Evolutionary conservation across 2,113 vertebrate genomes (phyloP), one percentile per base, ranked within the genome.

Genomic region (Sander vitreus): DNA sequence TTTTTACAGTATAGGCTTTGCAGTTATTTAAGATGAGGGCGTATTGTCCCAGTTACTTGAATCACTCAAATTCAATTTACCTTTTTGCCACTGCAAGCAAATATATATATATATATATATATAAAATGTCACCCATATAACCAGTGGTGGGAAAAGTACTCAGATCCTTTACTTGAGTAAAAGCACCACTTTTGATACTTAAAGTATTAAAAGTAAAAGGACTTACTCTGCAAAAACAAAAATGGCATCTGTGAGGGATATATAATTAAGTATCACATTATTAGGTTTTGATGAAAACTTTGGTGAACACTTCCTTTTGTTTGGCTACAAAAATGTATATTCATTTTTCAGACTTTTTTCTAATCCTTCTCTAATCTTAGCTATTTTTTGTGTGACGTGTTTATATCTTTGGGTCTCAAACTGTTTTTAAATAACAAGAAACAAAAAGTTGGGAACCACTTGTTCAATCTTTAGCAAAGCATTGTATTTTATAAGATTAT

Each of bases 21-120:
- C n/a, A 53, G 30, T 50, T 47, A 75, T 76, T 77, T 74, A 19
- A 69, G 76, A 69, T 50, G 33, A 72, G 55, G 33, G 36, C 4
- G 2, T 23, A 3, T 2, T 9, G 58, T 53, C 54, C 19, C 30
- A 25, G 12, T 33, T 69, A 36, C 75, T 25, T 67, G 11, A 79
- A 74, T 47, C 2, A 59, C 63, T 73, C 19, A 79, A 55, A 66
- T 18, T 16, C 12, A 30, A 59, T 4, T 66, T 30, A 27, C 5
- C 33, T 16, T 16, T 51, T 50, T 69, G 5, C 11, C 39, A 50
- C 8, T 67, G 30, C 23, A 72, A 12, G n/a, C n/a, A n/a, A n/a
- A 33, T 33, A 33, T 16, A 53, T 51, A 19, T 43, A 10, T 43
- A 43, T 43, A 43, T 43, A 43, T 43, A 39, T 39, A 39, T 39